Conservation (phyloP, 2,888 invertebrate genomes). For the Nesidiocoris tenuis region DNA sequence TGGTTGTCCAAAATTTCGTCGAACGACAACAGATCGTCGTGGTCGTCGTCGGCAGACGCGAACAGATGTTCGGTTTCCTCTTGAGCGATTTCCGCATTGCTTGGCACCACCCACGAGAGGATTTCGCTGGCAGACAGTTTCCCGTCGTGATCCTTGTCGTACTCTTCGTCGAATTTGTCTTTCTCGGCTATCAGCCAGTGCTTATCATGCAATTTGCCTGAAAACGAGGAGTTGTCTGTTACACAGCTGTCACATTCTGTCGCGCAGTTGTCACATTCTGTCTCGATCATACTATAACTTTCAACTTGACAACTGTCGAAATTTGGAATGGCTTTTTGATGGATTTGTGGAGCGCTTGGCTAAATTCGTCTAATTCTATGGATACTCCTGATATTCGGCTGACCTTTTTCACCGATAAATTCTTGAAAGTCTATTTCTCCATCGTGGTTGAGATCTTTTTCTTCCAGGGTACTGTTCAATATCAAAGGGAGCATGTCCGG, state of each 20-base stretch:
- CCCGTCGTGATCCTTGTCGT: conserved; percentile 83
- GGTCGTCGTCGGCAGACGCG: conserved; percentile 80
- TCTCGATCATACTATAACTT: no score
- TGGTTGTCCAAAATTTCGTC: conserved; percentile 81
- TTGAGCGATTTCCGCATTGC: conserved; percentile 82
- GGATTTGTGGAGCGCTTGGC: no score
- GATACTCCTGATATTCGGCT: no score
- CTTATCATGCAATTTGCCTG: conserved; percentile 64
- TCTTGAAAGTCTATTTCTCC: conserved; percentile 82
- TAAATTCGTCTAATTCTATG: conserved; percentile 1
- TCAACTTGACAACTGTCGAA: no score
- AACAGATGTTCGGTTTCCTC: conserved; percentile 91
- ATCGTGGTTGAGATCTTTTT: conserved; percentile 84
- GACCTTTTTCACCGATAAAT: conserved; percentile 71
- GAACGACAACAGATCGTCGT: conserved; percentile 74
- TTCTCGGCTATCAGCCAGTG: conserved; percentile 72
- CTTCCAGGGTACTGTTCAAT: conserved; percentile 76
- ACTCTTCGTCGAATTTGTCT: conserved; percentile 81
- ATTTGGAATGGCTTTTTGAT: no score
- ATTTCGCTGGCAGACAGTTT: conserved; percentile 75
- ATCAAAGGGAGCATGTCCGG: conserved; percentile 79
- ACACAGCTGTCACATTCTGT: no score
- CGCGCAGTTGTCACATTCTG: no score
- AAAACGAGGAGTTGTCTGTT: conserved; percentile 58
- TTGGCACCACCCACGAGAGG: conserved; percentile 84